Percentiles rank a stretch among this genome's conserved stretches.
phyloP scores from a whole-genome alignment of 2,888 invertebrate species.

The Drosophila birchii region DNA sequence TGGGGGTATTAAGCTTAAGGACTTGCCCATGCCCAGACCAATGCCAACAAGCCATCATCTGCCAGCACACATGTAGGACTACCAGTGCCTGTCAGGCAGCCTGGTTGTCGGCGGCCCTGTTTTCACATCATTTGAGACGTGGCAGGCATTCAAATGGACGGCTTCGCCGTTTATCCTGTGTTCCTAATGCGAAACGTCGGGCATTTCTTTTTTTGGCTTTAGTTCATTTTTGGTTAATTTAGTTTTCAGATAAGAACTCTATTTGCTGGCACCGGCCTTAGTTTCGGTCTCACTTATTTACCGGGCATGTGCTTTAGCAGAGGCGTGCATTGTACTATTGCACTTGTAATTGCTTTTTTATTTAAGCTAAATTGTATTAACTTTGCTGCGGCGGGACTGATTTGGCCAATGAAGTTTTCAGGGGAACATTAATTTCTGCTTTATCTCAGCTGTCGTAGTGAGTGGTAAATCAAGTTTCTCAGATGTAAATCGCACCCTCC shows the following conservation, averaged over 20 bases:
- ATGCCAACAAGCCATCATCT: slow-evolving; percentile 1
- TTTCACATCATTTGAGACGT: slow-evolving; percentile 70
- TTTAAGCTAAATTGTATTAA: slow-evolving; percentile 53
- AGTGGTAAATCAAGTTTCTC: no score
- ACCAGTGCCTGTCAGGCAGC: slow-evolving; percentile 1
- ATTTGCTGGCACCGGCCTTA: no score
- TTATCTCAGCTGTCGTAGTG: neutral
- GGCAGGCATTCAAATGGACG: slow-evolving; percentile 66
- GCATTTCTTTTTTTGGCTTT: slow-evolving; percentile 14
- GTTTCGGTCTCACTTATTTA: slow-evolving; percentile 11
- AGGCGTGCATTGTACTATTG: neutral
- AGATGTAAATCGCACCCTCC: no score
- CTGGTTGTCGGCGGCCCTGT: slow-evolving; percentile 52
- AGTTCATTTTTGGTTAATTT: slow-evolving; percentile 68
- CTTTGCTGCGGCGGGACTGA: slow-evolving; percentile 41
- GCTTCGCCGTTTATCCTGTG: slow-evolving; percentile 15
- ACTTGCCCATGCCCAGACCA: neutral
- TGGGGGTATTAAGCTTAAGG: slow-evolving; percentile 42
- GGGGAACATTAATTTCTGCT: slow-evolving; percentile 57
- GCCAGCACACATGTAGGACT: slow-evolving; percentile 18
- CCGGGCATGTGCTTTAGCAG: neutral
- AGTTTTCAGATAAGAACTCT: slow-evolving; percentile 48
- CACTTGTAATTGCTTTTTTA: slow-evolving; percentile 61
- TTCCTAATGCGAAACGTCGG: slow-evolving; percentile 54
- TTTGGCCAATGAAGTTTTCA: slow-evolving; percentile 40